Evolutionary conservation across 2,113 vertebrate genomes (phyloP).

Genomic region (Noctilio leporinus): DNA sequence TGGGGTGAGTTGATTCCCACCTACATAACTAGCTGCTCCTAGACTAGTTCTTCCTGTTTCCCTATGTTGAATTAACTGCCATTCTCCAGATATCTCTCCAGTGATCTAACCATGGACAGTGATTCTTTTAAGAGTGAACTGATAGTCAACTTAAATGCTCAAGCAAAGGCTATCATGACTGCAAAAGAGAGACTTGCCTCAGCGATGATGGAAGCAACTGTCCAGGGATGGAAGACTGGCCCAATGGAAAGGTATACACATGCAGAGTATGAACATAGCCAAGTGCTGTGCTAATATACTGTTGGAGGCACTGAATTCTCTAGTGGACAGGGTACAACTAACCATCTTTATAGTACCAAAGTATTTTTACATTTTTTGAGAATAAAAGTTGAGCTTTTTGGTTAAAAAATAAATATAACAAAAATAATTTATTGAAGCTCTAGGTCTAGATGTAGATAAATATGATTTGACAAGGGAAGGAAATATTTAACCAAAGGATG

Average conservation of each 20-base stretch:
- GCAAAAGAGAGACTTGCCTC: neutral
- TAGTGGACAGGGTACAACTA: neutral
- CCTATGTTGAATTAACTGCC: neutral
- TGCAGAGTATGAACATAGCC: neutral
- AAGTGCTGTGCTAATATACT: neutral
- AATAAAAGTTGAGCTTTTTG: neutral
- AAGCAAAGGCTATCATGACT: neutral
- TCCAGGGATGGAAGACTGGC: neutral
- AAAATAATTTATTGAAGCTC: neutral
- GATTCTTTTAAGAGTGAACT: neutral
- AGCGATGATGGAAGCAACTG: neutral
- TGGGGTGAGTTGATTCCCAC: neutral
- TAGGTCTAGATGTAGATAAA: neutral
- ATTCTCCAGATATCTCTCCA: neutral
- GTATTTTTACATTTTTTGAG: neutral
- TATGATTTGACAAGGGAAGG: neutral
- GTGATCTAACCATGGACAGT: neutral
- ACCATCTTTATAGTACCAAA: neutral
- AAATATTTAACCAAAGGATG: neutral
- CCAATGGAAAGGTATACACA: rapidly evolving
- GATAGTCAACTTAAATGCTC: neutral
- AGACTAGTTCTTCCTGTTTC: neutral
- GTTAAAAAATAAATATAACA: neutral
- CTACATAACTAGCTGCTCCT: neutral
- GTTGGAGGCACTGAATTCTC: neutral